phyloP scores from a whole-genome alignment of 2,113 vertebrate species.

The Archocentrus centrarchus region DNA sequence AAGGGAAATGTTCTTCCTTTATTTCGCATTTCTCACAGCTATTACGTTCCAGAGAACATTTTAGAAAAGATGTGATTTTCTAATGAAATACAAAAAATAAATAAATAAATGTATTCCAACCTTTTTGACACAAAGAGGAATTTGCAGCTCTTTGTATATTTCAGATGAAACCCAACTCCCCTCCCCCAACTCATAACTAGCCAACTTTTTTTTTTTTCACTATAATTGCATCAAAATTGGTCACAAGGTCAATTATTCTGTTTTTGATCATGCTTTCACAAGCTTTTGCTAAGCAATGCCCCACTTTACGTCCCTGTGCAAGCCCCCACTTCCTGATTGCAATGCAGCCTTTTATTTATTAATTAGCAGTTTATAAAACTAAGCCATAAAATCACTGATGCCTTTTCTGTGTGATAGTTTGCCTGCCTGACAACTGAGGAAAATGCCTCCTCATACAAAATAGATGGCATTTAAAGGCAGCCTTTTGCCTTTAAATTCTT shows the following conservation, averaged over 20 bases:
- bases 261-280: neutral
- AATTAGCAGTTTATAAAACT: neutral
- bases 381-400: neutral
- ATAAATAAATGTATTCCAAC: too few relatives aligned
- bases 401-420: neutral
- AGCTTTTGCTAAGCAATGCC: neutral
- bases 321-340: neutral
- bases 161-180: too few relatives aligned
- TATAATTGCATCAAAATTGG: neutral
- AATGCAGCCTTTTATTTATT: neutral
- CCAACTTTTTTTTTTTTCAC: neutral
- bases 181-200: neutral
- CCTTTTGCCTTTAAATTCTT: conserved; percentile 7
- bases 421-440: neutral
- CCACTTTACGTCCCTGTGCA: neutral
- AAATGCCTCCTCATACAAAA: neutral
- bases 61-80: neutral
- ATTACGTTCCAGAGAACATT: too few relatives aligned
- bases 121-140: neutral
- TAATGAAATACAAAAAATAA: neutral
- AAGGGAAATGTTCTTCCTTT: neutral
- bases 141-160: neutral
- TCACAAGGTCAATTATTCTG: neutral
- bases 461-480: neutral
- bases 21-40: neutral